A percentile compares a stretch with the other conserved stretches of the same genome.
These are phyloP conservation scores for Masticophis lateralis DNA, from an alignment of 2,797 vertebrate genomes.

Conservation along the genomic window DNA sequence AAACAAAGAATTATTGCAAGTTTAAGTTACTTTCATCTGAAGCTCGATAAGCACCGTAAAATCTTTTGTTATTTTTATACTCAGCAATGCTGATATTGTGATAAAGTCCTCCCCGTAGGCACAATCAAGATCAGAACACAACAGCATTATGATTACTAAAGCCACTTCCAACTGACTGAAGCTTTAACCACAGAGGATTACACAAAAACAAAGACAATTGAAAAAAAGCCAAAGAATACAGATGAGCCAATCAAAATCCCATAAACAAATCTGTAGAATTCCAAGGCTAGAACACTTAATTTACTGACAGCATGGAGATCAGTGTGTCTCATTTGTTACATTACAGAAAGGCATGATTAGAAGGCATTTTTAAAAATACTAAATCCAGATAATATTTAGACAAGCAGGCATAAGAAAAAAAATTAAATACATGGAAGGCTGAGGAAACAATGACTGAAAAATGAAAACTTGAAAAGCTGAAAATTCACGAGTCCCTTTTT, in stretches of 20 bases:
- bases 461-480: conserved; percentile 33
- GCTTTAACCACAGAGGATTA: conserved; percentile 22
- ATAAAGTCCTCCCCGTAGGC: not conserved
- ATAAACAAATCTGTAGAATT: conserved; percentile 10
- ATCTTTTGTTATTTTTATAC: not conserved
- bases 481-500: conserved; percentile 29
- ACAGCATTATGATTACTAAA: conserved; percentile 21
- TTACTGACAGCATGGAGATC: conserved; percentile 21
- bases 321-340: conserved; percentile 1
- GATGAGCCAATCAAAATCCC: not conserved
- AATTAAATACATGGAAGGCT: conserved; percentile 32
- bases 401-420: conserved; percentile 45
- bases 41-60: not conserved
- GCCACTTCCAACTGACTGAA: conserved; percentile 8
- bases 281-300: not conserved
- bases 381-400: conserved; percentile 33
- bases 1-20: not conserved
- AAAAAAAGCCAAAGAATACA: conserved; percentile 17
- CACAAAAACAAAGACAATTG: conserved; percentile 12
- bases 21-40: not conserved
- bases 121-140: conserved; percentile 10
- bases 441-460: conserved; percentile 44
- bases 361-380: conserved; percentile 25
- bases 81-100: not conserved
- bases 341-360: conserved; percentile 27